A percentile compares a stretch with the other conserved stretches of the same genome.
Evolutionary conservation across 2,888 invertebrate genomes (phyloP).

Genomic region (Drosophila meridiana): DNA sequence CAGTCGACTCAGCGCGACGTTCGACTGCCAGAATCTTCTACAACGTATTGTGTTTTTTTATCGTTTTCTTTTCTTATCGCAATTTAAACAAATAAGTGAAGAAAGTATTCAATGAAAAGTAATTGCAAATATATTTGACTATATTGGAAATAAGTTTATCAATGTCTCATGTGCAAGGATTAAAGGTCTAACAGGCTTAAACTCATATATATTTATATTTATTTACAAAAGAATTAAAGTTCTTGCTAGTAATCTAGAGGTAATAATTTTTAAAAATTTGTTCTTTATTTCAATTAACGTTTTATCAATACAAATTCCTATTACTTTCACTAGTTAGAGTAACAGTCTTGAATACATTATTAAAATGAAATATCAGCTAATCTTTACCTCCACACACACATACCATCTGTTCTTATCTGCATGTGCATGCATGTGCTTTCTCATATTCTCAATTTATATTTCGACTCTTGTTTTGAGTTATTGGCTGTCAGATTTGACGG

Average conservation of each 20-base stretch:
- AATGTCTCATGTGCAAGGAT: too few relatives aligned
- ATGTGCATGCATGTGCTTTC: background rate
- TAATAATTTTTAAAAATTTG: too few relatives aligned
- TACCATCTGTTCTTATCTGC: background rate
- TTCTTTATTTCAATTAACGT: background rate
- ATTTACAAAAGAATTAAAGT: too few relatives aligned
- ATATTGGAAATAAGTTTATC: too few relatives aligned
- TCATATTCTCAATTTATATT: background rate
- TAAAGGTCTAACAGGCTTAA: too few relatives aligned
- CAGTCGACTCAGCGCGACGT: conserved; percentile 30
- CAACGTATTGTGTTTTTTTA: conserved; percentile 2
- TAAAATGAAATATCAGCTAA: background rate
- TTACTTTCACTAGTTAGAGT: background rate
- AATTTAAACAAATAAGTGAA: background rate
- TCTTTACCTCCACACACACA: background rate
- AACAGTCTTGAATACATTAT: background rate
- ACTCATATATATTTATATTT: too few relatives aligned
- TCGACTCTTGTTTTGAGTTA: conserved; percentile 9
- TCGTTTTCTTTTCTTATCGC: background rate
- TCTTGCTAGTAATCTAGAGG: too few relatives aligned
- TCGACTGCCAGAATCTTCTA: background rate
- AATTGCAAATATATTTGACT: background rate
- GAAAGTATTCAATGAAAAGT: background rate
- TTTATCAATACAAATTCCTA: background rate
- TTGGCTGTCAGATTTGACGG: conserved; percentile 46